A percentile compares a stretch with the other conserved stretches of the same genome.
Evolutionary conservation across 2,888 invertebrate genomes (phyloP).

Genomic region (Dichetophora obliterata): DNA sequence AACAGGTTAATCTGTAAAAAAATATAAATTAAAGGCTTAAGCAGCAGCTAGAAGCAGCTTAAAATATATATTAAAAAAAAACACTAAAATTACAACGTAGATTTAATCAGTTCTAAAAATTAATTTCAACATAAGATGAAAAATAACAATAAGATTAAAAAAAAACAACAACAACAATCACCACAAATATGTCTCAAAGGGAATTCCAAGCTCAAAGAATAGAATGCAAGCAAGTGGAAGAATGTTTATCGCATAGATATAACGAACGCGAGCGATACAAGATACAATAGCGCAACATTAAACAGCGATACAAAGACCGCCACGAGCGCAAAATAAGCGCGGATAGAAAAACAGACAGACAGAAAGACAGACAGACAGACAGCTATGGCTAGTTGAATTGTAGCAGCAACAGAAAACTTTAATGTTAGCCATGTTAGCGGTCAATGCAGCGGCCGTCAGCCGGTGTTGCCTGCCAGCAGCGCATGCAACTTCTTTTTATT

Average conservation of each 20-base stretch:
- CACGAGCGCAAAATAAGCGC: conserved; percentile 2
- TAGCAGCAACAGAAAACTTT: not conserved
- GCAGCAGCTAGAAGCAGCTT: not conserved
- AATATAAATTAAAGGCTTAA: not conserved
- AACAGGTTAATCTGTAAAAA: conserved; percentile 1
- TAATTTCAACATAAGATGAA: conserved; percentile 19
- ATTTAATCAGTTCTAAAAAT: conserved; percentile 23
- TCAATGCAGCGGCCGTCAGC: conserved; percentile 23
- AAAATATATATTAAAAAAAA: not conserved
- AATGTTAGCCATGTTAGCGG: conserved; percentile 23
- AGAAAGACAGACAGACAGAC: no score
- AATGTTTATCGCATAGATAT: not conserved
- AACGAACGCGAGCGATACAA: not conserved
- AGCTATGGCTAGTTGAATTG: not conserved
- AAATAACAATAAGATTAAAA: not conserved
- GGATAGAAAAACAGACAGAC: conserved; percentile 1
- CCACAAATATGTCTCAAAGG: conserved; percentile 12
- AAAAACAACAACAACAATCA: not conserved
- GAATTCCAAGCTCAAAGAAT: conserved; percentile 3
- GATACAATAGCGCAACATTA: conserved; percentile 5
- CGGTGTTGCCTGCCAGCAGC: conserved; percentile 13
- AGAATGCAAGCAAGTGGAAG: conserved; percentile 8
- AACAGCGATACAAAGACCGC: conserved; percentile 12
- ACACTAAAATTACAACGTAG: not conserved
- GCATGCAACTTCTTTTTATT: conserved; percentile 9